Percentiles rank a stretch among this genome's conserved stretches.
Evolutionary conservation across 2,113 vertebrate species (phyloP).

Genomic region (Bufo bufo): DNA sequence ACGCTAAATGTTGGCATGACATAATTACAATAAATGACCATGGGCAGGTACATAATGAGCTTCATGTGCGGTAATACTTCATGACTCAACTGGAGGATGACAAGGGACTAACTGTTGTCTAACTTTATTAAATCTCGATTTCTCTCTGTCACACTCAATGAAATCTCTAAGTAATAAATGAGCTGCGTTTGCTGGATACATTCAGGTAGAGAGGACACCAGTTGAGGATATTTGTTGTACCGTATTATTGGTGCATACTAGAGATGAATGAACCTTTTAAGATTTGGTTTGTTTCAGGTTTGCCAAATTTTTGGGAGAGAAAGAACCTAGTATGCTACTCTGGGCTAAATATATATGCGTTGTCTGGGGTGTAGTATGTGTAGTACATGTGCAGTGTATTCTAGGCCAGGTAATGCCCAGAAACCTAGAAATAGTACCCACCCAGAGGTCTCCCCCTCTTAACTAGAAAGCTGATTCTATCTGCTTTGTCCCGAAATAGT

Average conservation of each 20-base stretch:
- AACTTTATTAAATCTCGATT: constrained; percentile 36
- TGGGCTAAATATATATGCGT: too few relatives aligned
- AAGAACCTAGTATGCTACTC: too few relatives aligned
- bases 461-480: too few relatives aligned
- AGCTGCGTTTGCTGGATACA: not conserved
- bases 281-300: too few relatives aligned
- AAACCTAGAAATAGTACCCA: too few relatives aligned
- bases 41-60: constrained; percentile 14
- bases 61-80: not conserved
- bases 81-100: not conserved
- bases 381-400: too few relatives aligned
- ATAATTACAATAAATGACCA: constrained; percentile 21
- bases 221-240: not conserved
- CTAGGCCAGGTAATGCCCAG: too few relatives aligned
- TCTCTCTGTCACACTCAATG: constrained; percentile 27
- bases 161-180: constrained; percentile 26
- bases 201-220: not conserved
- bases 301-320: too few relatives aligned
- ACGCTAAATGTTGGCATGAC: not conserved
- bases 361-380: too few relatives aligned
- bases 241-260: not conserved
- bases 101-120: constrained; percentile 19
- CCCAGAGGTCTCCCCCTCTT: too few relatives aligned
- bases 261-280: too few relatives aligned
- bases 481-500: too few relatives aligned